These are phyloP conservation scores for Eilema caniola DNA, from an alignment of 2,888 invertebrate genomes.

Conservation along the genomic window DNA sequence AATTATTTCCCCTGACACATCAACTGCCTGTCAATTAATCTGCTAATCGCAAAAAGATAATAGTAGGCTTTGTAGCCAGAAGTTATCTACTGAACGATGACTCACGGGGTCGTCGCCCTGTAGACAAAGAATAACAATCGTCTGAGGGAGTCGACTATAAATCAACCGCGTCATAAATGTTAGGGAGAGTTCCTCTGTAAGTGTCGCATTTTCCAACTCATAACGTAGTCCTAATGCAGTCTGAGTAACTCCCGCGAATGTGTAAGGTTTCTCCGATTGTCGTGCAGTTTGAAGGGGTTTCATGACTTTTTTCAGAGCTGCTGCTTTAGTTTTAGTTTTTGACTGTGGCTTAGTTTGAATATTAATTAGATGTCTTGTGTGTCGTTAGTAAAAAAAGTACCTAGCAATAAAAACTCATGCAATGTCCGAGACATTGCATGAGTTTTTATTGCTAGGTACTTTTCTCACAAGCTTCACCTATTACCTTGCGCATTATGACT, in stretches of 20 bases:
- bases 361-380: background rate
- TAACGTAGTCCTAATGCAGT: constrained; percentile 60
- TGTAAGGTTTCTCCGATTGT: constrained; percentile 45
- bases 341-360: background rate
- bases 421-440: no score
- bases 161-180: constrained; percentile 68
- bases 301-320: background rate
- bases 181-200: constrained; percentile 61
- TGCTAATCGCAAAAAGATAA: constrained; percentile 38
- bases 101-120: constrained; percentile 59
- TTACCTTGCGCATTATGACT: no score
- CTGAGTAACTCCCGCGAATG: constrained; percentile 33
- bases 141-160: constrained; percentile 60
- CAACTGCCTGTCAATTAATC: constrained; percentile 38
- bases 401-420: no score
- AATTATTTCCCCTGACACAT: constrained; percentile 35
- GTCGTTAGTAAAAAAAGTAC: no score
- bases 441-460: no score
- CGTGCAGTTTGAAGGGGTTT: constrained; percentile 20
- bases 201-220: constrained; percentile 71
- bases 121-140: constrained; percentile 65
- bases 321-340: background rate
- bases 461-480: no score
- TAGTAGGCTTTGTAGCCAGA: constrained; percentile 27
- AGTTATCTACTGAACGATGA: constrained; percentile 53